Evolutionary conservation across 23 tunicate genomes (phyloP).

Genomic region (Trididemnum clinides): DNA sequence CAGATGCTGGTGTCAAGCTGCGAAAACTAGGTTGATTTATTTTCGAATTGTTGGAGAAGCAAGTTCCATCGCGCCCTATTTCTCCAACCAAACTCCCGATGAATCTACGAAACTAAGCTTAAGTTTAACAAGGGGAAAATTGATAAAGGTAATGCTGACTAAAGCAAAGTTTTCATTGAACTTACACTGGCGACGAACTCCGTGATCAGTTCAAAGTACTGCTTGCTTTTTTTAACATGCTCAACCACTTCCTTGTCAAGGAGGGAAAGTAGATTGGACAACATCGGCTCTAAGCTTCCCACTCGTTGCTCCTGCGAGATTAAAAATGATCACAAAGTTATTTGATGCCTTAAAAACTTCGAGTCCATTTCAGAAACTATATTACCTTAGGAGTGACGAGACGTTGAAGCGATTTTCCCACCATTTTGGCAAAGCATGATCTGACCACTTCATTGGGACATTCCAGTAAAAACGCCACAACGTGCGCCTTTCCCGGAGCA

Average conservation of each 20-base stretch:
- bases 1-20: too few species aligned
- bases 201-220: constrained; percentile 55
- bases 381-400: constrained; percentile 43
- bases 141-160: neutral
- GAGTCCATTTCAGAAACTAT: too few species aligned
- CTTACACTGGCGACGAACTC: constrained; percentile 66
- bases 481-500: constrained; percentile 56
- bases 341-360: too few species aligned
- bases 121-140: neutral
- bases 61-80: too few species aligned
- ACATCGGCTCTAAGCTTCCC: constrained; percentile 42
- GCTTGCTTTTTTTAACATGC: constrained; percentile 61
- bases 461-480: constrained; percentile 68
- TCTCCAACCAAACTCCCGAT: too few species aligned
- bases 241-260: constrained; percentile 81
- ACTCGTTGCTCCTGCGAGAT: constrained; percentile 34
- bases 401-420: constrained; percentile 53
- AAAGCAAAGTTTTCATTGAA: neutral
- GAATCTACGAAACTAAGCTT: too few species aligned
- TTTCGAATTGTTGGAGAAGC: too few species aligned
- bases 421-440: constrained; percentile 46
- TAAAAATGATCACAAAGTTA: too few species aligned
- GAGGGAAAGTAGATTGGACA: constrained; percentile 48
- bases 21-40: too few species aligned
- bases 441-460: constrained; percentile 80